phyloP scores from a whole-genome alignment of 2,113 vertebrate species.

The Silurus meridionalis region DNA sequence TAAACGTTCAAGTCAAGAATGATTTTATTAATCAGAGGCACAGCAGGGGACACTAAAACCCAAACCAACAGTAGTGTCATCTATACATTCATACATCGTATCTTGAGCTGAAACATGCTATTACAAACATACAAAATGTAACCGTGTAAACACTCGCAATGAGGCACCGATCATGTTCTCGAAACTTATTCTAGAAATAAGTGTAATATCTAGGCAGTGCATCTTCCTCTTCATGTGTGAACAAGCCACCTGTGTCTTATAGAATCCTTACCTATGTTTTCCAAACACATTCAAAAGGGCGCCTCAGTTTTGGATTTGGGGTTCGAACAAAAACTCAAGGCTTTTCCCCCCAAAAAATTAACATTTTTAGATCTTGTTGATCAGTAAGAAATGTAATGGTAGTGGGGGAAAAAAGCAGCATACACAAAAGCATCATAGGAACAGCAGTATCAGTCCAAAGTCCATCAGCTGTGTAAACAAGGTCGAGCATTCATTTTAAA shows the following conservation, averaged over 20 bases:
- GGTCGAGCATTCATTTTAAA: background rate
- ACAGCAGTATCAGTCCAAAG: background rate
- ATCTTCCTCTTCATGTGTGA: constrained; percentile 20
- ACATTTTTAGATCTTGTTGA: background rate
- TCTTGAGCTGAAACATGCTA: constrained; percentile 44
- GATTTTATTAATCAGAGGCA: constrained; percentile 78
- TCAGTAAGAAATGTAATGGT: background rate
- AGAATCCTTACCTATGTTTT: constrained; percentile 14
- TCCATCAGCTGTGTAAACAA: background rate
- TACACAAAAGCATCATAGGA: background rate
- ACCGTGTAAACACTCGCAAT: constrained; percentile 48
- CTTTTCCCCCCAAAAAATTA: background rate
- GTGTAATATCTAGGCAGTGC: constrained; percentile 38
- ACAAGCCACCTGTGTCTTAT: constrained; percentile 48
- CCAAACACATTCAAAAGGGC: background rate
- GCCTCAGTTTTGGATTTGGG: background rate
- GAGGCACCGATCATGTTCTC: constrained; percentile 42
- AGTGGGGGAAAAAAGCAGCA: background rate
- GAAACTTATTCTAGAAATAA: constrained; percentile 9
- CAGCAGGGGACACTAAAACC: constrained; percentile 62
- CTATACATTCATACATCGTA: constrained; percentile 65
- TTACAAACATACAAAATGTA: constrained; percentile 39
- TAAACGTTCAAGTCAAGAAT: constrained; percentile 14
- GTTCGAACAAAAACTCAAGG: constrained; percentile 7
- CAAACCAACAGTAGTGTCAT: constrained; percentile 58